Conservation (phyloP, 2,888 invertebrate genomes). For the Nomada fabriciana region DNA sequence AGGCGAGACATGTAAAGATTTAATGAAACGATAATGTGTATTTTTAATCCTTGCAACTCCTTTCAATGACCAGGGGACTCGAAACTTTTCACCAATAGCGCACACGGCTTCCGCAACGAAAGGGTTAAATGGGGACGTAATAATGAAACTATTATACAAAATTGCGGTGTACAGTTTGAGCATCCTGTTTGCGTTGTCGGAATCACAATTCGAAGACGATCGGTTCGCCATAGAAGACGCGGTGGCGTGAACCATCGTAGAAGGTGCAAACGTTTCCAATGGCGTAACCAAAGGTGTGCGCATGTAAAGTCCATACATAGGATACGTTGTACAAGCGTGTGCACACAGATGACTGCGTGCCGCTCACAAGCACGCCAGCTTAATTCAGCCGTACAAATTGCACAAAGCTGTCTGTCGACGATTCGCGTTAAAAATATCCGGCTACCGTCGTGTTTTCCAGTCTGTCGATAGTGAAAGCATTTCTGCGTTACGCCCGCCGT, state of each 20-base stretch:
- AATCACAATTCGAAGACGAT: conserved; percentile 58
- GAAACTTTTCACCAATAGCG: too few relatives aligned
- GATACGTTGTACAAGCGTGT: background rate
- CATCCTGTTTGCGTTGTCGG: conserved; percentile 61
- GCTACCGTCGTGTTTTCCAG: conserved; percentile 52
- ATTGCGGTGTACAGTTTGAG: conserved; percentile 47
- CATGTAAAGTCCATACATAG: background rate
- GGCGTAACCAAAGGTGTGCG: conserved; percentile 12
- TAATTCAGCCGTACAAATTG: conserved; percentile 56
- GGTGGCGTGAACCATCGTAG: conserved; percentile 15
- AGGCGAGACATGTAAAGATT: too few relatives aligned
- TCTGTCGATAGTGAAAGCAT: conserved; percentile 65
- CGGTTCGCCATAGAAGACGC: conserved; percentile 37
- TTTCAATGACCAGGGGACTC: too few relatives aligned
- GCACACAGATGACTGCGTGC: conserved; percentile 6
- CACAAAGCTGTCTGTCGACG: conserved; percentile 57
- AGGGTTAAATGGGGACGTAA: background rate
- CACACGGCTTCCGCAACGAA: background rate
- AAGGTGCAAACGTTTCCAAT: conserved; percentile 42
- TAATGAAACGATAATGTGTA: too few relatives aligned
- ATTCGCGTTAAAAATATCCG: conserved; percentile 51
- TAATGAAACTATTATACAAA: background rate
- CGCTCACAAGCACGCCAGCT: conserved; percentile 24
- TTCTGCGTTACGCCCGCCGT: conserved; percentile 30
- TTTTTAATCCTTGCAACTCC: too few relatives aligned